These are phyloP conservation scores for Pantherophis guttatus DNA, from an alignment of 2,113 vertebrate genomes.

Conservation along the genomic window DNA sequence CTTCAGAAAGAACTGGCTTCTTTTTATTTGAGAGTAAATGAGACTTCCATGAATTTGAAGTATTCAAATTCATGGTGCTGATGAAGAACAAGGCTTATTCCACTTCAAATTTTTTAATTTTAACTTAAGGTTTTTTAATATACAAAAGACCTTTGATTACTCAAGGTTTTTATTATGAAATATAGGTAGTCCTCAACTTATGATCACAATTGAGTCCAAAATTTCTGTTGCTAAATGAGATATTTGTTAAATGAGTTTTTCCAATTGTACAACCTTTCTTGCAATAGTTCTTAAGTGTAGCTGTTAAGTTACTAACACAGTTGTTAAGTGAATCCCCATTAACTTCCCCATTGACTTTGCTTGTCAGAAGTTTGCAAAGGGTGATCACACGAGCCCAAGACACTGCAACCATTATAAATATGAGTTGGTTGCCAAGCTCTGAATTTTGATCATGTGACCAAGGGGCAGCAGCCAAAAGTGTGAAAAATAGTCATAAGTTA, in stretches of 20 bases:
- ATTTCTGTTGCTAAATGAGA: not conserved
- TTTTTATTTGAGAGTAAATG: not conserved
- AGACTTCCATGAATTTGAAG: not conserved
- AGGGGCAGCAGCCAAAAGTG: too few relatives aligned
- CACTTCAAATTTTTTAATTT: not conserved
- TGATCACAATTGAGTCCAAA: not conserved
- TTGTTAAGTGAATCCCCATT: too few relatives aligned
- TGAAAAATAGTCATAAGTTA: too few relatives aligned
- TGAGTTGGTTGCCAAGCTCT: too few relatives aligned
- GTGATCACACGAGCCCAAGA: not conserved
- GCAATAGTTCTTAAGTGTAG: too few relatives aligned
- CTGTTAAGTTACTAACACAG: too few relatives aligned
- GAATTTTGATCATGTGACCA: too few relatives aligned
- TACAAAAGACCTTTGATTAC: not conserved
- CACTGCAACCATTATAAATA: too few relatives aligned
- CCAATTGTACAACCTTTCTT: too few relatives aligned
- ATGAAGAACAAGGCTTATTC: not conserved
- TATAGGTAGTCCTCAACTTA: not conserved
- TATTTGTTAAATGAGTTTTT: too few relatives aligned
- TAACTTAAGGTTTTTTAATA: not conserved
- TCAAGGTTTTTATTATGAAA: not conserved
- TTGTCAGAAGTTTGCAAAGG: not conserved
- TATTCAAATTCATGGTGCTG: not conserved
- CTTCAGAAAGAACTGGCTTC: not conserved
- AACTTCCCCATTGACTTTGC: too few relatives aligned